Percentiles rank a stretch among this genome's conserved stretches.
phyloP scores from a whole-genome alignment of 1,140 invertebrate species.

The Drosophila pandora region DNA sequence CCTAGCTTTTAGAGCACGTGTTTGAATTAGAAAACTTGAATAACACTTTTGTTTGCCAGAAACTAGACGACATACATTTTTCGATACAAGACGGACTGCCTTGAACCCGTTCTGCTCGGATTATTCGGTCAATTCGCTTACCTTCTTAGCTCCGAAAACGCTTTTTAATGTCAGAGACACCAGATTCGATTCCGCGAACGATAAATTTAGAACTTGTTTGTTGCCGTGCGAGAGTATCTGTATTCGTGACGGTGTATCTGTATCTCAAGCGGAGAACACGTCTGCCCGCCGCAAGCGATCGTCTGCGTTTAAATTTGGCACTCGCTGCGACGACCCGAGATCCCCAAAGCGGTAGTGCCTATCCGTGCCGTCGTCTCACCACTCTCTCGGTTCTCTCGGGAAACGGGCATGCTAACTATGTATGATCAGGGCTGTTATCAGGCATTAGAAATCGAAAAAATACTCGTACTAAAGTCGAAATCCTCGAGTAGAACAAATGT shows the following conservation, averaged over 20 bases:
- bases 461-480: slow-evolving; percentile 65
- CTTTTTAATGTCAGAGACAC: slow-evolving; percentile 62
- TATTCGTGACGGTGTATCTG: slow-evolving; percentile 51
- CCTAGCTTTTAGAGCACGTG: slow-evolving; percentile 16
- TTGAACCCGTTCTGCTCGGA: slow-evolving; percentile 46
- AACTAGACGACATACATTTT: slow-evolving; percentile 5
- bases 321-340: slow-evolving; percentile 30
- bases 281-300: slow-evolving; percentile 74
- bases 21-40: neutral
- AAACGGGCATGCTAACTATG: slow-evolving; percentile 39
- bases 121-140: slow-evolving; percentile 53
- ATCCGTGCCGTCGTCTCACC: slow-evolving; percentile 6
- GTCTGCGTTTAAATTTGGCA: slow-evolving; percentile 66
- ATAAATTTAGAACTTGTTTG: slow-evolving; percentile 80
- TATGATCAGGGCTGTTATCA: slow-evolving; percentile 72
- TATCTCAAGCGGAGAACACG: slow-evolving; percentile 64
- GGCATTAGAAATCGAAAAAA: slow-evolving; percentile 57
- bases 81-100: slow-evolving; percentile 54
- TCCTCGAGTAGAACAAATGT: slow-evolving; percentile 46
- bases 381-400: slow-evolving; percentile 1
- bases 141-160: slow-evolving; percentile 68
- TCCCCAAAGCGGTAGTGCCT: slow-evolving; percentile 1
- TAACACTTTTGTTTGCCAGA: neutral
- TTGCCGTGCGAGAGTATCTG: slow-evolving; percentile 47
- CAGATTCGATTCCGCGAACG: slow-evolving; percentile 63